Conservation (phyloP, 2,888 invertebrate species). For the Biston stratarius region DNA sequence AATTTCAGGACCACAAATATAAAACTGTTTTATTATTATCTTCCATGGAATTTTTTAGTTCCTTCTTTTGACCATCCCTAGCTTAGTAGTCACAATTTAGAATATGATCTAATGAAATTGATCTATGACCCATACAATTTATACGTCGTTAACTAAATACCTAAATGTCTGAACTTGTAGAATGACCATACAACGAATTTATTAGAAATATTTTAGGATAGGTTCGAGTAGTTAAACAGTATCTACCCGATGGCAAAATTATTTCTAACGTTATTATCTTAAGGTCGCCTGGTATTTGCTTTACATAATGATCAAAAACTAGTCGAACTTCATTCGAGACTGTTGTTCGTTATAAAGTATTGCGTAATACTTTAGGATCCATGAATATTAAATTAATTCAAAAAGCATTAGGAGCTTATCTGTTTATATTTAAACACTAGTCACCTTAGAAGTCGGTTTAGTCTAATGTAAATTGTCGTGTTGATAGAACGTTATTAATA, state of each 20-base stretch:
- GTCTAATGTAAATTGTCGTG: slow-evolving; percentile 50
- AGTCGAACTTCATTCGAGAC: slow-evolving; percentile 52
- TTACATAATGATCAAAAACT: slow-evolving; percentile 53
- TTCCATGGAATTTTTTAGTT: slow-evolving; percentile 6
- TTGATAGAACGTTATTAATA: slow-evolving; percentile 32
- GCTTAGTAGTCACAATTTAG: neutral
- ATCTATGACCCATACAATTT: slow-evolving; percentile 55
- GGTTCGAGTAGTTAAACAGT: slow-evolving; percentile 1
- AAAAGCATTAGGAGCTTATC: slow-evolving; percentile 63
- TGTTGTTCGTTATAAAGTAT: slow-evolving; percentile 51
- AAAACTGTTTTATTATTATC: too few relatives aligned
- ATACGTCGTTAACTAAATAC: slow-evolving; percentile 51
- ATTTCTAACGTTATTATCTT: slow-evolving; percentile 34
- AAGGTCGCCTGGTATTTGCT: slow-evolving; percentile 46
- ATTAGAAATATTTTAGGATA: slow-evolving; percentile 5
- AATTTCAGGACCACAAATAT: neutral
- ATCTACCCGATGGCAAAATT: slow-evolving; percentile 7
- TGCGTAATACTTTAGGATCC: slow-evolving; percentile 61
- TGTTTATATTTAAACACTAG: slow-evolving; percentile 66
- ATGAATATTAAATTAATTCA: slow-evolving; percentile 70
- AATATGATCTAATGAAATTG: slow-evolving; percentile 52
- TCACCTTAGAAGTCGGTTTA: slow-evolving; percentile 58
- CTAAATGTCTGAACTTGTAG: slow-evolving; percentile 42
- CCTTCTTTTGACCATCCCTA: neutral
- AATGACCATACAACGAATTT: slow-evolving; percentile 32